Base-by-base conservation (phyloP, 2,113 vertebrate species). In the Limnothrissa miodon region DNA sequence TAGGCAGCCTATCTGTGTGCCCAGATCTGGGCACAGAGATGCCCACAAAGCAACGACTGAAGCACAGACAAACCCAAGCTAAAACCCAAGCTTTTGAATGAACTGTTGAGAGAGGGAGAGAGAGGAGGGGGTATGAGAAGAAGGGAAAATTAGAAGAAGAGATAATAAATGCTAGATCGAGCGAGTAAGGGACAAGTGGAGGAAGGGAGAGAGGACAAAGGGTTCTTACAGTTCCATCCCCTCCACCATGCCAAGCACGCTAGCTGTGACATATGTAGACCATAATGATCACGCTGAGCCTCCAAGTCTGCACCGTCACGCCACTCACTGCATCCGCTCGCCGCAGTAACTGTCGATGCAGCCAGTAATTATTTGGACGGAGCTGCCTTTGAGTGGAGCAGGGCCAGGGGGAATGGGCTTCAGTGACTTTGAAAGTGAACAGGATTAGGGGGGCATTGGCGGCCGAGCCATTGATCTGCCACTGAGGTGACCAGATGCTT, bases 301-400 rank as follows among this genome's bases (percentile, higher is more conserved):
- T 62, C 59, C 8, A 6, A 29, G 25, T 62, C 59, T 62, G 59
- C 8, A n/a, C 59, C 39, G 29, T 81, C 21, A 39, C 39, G 33
- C 39, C 17, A 11, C n/a, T 29, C 10, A n/a, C 59, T 10, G 59
- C n/a, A 62, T 62, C 3, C 56, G 6, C 10, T 29, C 25, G 83
- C 33, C 33, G 39, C 15, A 39, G 36, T 44, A 33, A 39, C 39
- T 80, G 83, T 45, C 56, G 74, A 80, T 83, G 29, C 42, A 74
- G 66, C 70, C 80, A 78, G 62, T 80, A 83, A 85, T 83, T 79
- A 46, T 45, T 74, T 51, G 83, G 83, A 79, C 39, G 36, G 83
- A 44, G 21, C 5, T n/a, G 56, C 53, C n/a, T 46, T 66, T 25
- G n/a, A 8, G 5, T 39, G 25, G 29, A 8, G 56, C 83, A 79